phyloP scores from a whole-genome alignment of 2,113 vertebrate genomes.

The Struthio camelus region DNA sequence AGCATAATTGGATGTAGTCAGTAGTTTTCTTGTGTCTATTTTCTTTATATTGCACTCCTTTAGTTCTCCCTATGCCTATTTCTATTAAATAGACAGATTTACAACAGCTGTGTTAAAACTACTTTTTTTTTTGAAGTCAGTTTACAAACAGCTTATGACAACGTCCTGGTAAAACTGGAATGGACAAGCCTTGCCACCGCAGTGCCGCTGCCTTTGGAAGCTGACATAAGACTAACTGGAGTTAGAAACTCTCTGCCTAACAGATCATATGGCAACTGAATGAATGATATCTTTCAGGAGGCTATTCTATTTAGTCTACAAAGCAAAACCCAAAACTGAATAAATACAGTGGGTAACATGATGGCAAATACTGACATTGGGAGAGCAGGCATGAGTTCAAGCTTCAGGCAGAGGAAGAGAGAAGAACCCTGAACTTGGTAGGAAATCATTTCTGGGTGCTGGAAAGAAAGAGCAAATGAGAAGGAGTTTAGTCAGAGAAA shows the following conservation, averaged over 20 bases:
- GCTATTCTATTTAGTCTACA: background rate
- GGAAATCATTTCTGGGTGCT: background rate
- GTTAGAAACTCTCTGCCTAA: background rate
- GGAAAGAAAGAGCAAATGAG: background rate
- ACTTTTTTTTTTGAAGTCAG: background rate
- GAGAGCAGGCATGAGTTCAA: accelerated
- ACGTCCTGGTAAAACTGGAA: background rate
- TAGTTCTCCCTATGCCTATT: background rate
- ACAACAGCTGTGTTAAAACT: background rate
- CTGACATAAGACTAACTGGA: background rate
- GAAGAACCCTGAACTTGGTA: background rate
- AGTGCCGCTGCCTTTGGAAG: background rate
- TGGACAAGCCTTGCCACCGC: background rate
- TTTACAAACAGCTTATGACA: accelerated
- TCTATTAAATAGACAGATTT: background rate
- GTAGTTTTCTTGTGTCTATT: background rate
- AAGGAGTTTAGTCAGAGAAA: background rate
- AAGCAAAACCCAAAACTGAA: background rate
- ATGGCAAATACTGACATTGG: background rate
- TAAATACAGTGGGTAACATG: background rate
- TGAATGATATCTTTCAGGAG: background rate
- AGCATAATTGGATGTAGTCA: background rate
- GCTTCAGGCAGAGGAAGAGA: background rate
- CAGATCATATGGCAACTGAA: background rate
- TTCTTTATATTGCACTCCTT: background rate